phyloP scores from a whole-genome alignment of 2,888 invertebrate genomes.

The Micoletzkya japonica region DNA sequence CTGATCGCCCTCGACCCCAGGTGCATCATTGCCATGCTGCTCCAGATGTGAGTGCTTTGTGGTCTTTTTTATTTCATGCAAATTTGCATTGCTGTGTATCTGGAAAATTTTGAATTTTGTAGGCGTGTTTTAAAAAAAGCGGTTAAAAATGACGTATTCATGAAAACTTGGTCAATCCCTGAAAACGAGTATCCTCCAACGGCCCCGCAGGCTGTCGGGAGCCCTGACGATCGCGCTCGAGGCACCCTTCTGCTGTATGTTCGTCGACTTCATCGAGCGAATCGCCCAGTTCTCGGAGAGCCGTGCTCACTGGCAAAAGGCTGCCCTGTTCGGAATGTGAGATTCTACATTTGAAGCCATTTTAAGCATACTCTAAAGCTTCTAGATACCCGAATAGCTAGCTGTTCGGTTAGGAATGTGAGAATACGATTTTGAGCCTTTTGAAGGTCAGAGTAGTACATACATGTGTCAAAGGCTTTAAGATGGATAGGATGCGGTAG shows the following conservation, averaged over 20 bases:
- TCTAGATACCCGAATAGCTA: neutral
- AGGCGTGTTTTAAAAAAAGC: neutral
- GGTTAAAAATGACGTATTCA: neutral
- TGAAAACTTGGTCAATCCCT: neutral
- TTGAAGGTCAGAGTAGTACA: no score
- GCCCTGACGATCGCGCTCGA: constrained; percentile 86
- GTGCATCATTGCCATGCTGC: constrained; percentile 59
- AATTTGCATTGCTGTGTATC: no score
- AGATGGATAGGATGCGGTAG: no score
- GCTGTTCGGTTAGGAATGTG: neutral
- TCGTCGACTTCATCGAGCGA: constrained; percentile 88
- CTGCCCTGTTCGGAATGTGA: constrained; percentile 55
- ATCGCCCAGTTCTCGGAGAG: constrained; percentile 74
- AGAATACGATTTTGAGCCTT: neutral
- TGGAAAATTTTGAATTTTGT: neutral
- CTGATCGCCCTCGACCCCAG: constrained; percentile 53
- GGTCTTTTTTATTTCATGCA: neutral
- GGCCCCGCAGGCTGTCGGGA: constrained; percentile 76
- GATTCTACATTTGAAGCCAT: no score
- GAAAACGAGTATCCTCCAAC: neutral
- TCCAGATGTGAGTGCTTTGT: constrained; percentile 54
- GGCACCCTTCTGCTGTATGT: constrained; percentile 95
- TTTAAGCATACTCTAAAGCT: neutral
- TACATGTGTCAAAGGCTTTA: no score
- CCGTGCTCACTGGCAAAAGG: constrained; percentile 60